These are phyloP conservation scores for Megastigmus dorsalis DNA, from an alignment of 2,888 invertebrate species.

Conservation along the genomic window DNA sequence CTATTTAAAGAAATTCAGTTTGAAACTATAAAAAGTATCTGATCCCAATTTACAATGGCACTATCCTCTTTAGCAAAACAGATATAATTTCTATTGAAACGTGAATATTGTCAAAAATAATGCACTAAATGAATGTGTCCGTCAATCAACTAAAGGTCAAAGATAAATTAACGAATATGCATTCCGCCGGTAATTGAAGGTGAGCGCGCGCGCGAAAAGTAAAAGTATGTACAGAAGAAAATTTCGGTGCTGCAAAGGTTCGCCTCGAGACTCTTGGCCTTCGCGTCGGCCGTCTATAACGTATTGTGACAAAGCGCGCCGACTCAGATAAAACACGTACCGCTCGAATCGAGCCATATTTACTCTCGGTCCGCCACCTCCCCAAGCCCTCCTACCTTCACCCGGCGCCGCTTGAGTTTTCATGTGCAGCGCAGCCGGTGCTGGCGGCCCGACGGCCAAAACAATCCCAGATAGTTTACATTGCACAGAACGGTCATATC, in stretches of 20 bases:
- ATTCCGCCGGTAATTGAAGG: background rate
- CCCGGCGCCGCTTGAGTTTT: background rate
- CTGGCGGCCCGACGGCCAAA: background rate
- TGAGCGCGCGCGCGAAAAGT: too few relatives aligned
- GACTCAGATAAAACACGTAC: constrained; percentile 44
- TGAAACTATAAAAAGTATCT: too few relatives aligned
- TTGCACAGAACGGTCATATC: too few relatives aligned
- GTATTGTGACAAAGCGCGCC: too few relatives aligned
- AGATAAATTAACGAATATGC: background rate
- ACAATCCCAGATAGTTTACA: constrained; percentile 9
- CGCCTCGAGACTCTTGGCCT: constrained; percentile 31
- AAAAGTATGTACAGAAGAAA: too few relatives aligned
- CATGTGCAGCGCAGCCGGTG: background rate
- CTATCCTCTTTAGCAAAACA: too few relatives aligned
- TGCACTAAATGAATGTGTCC: too few relatives aligned
- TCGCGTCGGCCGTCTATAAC: background rate
- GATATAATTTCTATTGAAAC: too few relatives aligned
- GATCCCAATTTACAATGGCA: too few relatives aligned
- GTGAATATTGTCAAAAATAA: too few relatives aligned
- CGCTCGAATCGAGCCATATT: constrained; percentile 12
- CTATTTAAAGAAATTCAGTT: too few relatives aligned
- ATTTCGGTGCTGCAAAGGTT: constrained; percentile 26
- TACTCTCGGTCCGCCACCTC: background rate
- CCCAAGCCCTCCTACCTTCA: background rate
- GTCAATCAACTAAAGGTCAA: too few relatives aligned